These are phyloP conservation scores for Gymnothorax javanicus DNA, from an alignment of 2,797 vertebrate genomes.

Conservation along the genomic window DNA sequence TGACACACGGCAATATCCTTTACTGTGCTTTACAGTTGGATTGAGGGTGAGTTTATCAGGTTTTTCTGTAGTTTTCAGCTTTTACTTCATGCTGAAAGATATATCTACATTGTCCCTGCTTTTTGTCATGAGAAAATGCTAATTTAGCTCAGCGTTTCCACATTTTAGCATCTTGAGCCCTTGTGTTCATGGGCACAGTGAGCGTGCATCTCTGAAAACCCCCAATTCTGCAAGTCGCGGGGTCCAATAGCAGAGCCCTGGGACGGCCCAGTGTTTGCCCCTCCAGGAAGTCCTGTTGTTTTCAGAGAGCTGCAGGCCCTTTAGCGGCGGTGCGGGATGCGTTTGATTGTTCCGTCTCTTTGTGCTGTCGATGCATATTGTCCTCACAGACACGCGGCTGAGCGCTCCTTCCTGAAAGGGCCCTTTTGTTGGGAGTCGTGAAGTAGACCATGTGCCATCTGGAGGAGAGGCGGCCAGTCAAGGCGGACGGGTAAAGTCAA, in stretches of 20 bases:
- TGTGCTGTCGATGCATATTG: conserved; percentile 26
- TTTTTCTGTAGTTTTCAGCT: neutral
- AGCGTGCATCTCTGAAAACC: neutral
- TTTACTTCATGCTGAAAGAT: neutral
- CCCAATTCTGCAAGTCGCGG: neutral
- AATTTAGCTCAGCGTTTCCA: neutral
- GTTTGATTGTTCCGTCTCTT: conserved; percentile 16
- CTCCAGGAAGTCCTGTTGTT: neutral
- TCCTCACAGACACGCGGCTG: conserved; percentile 43
- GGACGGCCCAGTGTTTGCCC: neutral
- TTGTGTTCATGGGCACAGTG: neutral
- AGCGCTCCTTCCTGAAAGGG: conserved; percentile 21
- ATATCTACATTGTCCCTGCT: neutral
- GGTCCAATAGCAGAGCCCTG: neutral
- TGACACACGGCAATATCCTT: neutral
- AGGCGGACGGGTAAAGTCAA: conserved; percentile 25
- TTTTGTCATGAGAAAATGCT: neutral
- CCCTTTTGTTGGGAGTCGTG: conserved; percentile 23
- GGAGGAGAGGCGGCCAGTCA: conserved; percentile 40
- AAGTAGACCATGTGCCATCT: conserved; percentile 38
- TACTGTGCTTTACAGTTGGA: neutral
- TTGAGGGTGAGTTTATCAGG: neutral
- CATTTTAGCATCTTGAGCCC: neutral
- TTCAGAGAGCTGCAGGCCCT: conserved; percentile 13
- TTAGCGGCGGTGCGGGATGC: neutral